Evolutionary conservation across 2,888 invertebrate genomes (phyloP), one percentile per base, ranked within the genome.

Genomic region (Spisula solida): DNA sequence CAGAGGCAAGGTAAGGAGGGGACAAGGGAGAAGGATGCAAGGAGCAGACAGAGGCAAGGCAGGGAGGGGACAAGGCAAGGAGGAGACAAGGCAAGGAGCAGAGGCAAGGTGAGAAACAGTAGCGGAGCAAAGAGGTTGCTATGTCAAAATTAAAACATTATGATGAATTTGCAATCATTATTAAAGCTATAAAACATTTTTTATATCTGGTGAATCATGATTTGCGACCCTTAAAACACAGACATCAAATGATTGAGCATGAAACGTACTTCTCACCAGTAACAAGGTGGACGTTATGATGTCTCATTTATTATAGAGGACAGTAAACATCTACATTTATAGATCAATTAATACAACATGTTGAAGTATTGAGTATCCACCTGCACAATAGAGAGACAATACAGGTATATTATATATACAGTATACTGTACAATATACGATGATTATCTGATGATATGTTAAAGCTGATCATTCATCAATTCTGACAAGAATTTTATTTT

Each of bases 301-400:
- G 60, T 25, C 25, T 8, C 25, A 25, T 66, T 66, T 66, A 25
- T 66, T 66, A 6, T 5, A 0, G 25, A 8, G 60, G 60, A 25
- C 60, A 66, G 60, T 66, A 0, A 66, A 66, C n/a, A 66, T 66
- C 60, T 66, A 66, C 60, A 25, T 10, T 66, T 25, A 66, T 66
- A 66, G 25, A 66, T 8, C 60, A n/a, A 66, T 25, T 66, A 66
- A 66, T 66, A 66, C 25, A n/a, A 66, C 60, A 66, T 66, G 60
- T 66, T 66, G 25, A 66, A 10, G 60, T 66, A 25, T 66, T 66
- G 25, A 66, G 25, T 66, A 25, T 66, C n/a, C 25, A 66, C 25
- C 60, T 66, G 25, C n/a, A 66, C 12, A 25, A 25, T 25, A n/a
- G 1, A n/a, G 6, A 66, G 25, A 25, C 60, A 66, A 66, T 66